These are phyloP conservation scores for Ostrea denselamellosa DNA, from an alignment of 1,140 invertebrate species.

Conservation along the genomic window DNA sequence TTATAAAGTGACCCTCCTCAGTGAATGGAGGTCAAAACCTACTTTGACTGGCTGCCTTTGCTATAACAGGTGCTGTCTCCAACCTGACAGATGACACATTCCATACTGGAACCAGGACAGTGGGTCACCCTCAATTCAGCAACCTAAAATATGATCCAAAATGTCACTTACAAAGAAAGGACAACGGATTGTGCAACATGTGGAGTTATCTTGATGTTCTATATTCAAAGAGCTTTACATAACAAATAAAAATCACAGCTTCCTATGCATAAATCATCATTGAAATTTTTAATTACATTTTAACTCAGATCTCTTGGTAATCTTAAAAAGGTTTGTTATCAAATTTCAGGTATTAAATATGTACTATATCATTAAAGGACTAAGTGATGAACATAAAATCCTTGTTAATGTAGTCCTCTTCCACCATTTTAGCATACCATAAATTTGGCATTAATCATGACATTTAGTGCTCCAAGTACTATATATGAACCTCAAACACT, in stretches of 20 bases:
- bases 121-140: constrained; percentile 91
- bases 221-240: background rate
- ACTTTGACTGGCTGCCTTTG: constrained; percentile 45
- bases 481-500: background rate
- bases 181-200: background rate
- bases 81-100: constrained; percentile 82
- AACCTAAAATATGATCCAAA: constrained; percentile 80
- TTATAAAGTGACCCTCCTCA: background rate
- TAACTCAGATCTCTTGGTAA: background rate
- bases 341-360: constrained; percentile 16
- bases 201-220: constrained; percentile 3
- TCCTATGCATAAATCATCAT: constrained; percentile 8
- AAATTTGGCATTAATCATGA: background rate
- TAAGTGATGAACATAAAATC: background rate
- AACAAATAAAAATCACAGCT: background rate
- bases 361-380: background rate
- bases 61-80: constrained; percentile 31
- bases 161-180: constrained; percentile 1
- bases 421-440: background rate
- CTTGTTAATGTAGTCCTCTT: background rate
- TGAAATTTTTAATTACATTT: background rate
- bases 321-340: background rate
- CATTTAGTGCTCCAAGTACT: background rate
- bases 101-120: constrained; percentile 89
- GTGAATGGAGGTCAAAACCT: constrained; percentile 5